Evolutionary conservation across 2,797 vertebrate genomes (phyloP).

Genomic region (Sebastes vulpes): DNA sequence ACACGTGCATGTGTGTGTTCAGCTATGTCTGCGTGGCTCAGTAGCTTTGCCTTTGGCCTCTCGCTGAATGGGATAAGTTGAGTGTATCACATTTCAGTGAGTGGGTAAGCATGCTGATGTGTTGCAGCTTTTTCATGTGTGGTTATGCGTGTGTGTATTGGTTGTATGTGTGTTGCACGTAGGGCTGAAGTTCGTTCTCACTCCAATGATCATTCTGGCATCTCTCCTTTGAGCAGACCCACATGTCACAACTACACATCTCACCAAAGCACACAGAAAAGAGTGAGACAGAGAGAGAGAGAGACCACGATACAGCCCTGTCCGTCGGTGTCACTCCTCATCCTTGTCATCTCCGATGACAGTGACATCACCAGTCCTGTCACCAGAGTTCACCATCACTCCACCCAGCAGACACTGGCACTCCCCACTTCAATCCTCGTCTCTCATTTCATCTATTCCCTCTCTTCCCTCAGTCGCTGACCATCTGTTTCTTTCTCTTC

Average conservation of each 20-base stretch:
- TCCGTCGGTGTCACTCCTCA: conserved; percentile 73
- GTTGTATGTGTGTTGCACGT: conserved; percentile 53
- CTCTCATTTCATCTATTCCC: conserved; percentile 33
- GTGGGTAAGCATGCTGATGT: conserved; percentile 36
- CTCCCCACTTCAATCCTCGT: conserved; percentile 28
- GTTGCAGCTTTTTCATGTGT: conserved; percentile 26
- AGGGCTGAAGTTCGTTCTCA: conserved; percentile 73
- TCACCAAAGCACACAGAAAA: conserved; percentile 58
- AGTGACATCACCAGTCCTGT: conserved; percentile 80
- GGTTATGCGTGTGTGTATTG: conserved; percentile 10
- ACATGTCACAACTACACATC: conserved; percentile 79
- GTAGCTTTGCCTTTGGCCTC: conserved; percentile 38
- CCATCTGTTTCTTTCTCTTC: conserved; percentile 38
- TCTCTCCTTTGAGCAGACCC: conserved; percentile 77
- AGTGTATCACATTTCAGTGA: conserved; percentile 62
- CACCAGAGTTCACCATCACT: conserved; percentile 76
- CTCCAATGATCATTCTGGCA: conserved; percentile 78
- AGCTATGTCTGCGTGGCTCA: conserved; percentile 34
- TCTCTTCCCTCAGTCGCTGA: conserved; percentile 7
- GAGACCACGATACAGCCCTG: conserved; percentile 37
- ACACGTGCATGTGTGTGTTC: conserved; percentile 21
- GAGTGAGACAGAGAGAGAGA: conserved; percentile 5
- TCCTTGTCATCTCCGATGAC: conserved; percentile 63
- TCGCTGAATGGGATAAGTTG: conserved; percentile 58
- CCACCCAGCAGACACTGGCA: conserved; percentile 39